Percentiles rank a stretch among this genome's conserved stretches.
Evolutionary conservation across 2,888 invertebrate species (phyloP).

Genomic region (Oligia strigilis): DNA sequence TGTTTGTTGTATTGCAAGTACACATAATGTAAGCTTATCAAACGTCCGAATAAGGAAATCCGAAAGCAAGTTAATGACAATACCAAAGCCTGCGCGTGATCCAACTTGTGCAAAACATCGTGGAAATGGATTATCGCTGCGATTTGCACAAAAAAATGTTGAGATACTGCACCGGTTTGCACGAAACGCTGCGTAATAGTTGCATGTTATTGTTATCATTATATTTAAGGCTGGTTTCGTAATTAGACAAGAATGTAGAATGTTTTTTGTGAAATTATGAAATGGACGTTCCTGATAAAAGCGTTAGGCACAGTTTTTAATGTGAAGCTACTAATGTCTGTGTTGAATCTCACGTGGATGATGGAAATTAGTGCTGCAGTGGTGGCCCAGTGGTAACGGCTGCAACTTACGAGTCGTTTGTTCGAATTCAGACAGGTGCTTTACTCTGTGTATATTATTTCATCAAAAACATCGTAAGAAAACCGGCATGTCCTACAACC

Average conservation of each 20-base stretch:
- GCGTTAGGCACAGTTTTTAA: background rate
- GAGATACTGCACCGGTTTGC: slow-evolving; percentile 45
- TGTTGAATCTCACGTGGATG: background rate
- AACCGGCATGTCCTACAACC: too few species aligned
- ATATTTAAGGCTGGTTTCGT: slow-evolving; percentile 37
- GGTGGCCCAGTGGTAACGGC: too few species aligned
- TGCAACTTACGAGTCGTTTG: too few species aligned
- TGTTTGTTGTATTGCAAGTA: background rate
- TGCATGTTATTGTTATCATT: slow-evolving; percentile 41
- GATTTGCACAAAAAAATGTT: slow-evolving; percentile 52
- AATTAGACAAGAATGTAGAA: slow-evolving; percentile 1
- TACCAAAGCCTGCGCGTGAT: slow-evolving; percentile 27
- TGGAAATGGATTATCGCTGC: slow-evolving; percentile 45
- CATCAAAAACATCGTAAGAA: too few species aligned
- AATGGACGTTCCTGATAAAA: background rate
- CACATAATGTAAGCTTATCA: background rate
- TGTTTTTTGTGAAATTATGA: background rate
- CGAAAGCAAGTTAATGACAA: slow-evolving; percentile 27
- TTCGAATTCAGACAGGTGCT: too few species aligned
- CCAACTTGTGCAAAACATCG: slow-evolving; percentile 51
- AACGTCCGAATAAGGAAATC: slow-evolving; percentile 18
- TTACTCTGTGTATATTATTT: too few species aligned
- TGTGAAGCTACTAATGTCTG: background rate
- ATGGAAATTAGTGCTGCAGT: background rate
- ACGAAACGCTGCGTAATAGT: slow-evolving; percentile 43